phyloP scores from a whole-genome alignment of 1,140 invertebrate species.

The Oscheius sp. region DNA sequence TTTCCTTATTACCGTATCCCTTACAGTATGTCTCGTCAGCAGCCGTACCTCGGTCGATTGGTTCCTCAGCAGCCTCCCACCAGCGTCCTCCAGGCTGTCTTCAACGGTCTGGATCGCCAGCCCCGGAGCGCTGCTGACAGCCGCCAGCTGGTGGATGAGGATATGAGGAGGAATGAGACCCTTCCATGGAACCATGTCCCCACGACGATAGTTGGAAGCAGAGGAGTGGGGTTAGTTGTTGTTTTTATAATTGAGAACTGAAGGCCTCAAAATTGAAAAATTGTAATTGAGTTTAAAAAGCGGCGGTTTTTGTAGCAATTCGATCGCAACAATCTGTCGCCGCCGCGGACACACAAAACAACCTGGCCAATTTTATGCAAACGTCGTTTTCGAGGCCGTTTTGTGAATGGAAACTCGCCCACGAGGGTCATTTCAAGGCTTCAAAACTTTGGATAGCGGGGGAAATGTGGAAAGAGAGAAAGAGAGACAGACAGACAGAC shows the following conservation, averaged over 20 bases:
- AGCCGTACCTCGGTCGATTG: not conserved
- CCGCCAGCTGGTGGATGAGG: not conserved
- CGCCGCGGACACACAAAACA: not conserved
- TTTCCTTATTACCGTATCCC: slow-evolving; percentile 9
- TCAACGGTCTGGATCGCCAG: not conserved
- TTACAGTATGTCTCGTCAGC: not conserved
- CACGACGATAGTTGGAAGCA: slow-evolving; percentile 2
- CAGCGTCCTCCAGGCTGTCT: not conserved
- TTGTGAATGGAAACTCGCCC: no score
- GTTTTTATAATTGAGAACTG: not conserved
- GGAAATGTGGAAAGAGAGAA: not conserved
- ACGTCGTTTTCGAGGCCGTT: not conserved
- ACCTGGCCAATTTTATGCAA: not conserved
- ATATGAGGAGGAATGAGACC: slow-evolving; percentile 5
- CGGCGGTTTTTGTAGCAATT: not conserved
- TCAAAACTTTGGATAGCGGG: not conserved
- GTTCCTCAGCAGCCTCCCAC: not conserved
- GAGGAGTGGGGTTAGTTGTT: slow-evolving; percentile 6
- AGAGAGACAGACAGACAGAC: not conserved
- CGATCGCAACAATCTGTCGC: not conserved
- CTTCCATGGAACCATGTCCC: slow-evolving; percentile 4
- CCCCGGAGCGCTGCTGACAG: not conserved
- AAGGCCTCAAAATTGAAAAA: not conserved
- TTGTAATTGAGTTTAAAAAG: not conserved
- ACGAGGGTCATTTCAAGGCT: no score